Evolutionary conservation across 2,113 vertebrate species (phyloP).

Genomic region (Scatophagus argus): DNA sequence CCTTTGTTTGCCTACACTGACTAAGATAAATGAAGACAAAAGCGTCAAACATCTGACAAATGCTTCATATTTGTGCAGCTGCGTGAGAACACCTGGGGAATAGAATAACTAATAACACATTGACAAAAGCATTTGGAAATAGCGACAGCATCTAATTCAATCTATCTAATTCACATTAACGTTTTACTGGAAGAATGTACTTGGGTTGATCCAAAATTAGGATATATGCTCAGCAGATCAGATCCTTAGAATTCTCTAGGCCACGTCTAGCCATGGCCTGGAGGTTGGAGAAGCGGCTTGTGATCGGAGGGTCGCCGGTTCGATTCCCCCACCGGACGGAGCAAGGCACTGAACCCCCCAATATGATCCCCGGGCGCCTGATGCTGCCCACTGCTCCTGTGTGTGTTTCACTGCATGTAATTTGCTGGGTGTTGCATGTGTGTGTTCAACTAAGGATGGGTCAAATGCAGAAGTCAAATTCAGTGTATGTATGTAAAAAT

Average conservation of each 20-base stretch:
- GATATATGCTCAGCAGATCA: background rate
- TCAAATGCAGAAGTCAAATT: no score
- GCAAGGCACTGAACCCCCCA: no score
- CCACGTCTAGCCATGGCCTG: no score
- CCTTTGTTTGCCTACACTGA: background rate
- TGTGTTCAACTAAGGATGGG: no score
- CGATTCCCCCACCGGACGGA: no score
- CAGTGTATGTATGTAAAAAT: no score
- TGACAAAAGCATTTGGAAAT: conserved; percentile 8
- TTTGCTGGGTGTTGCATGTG: no score
- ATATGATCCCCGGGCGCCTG: no score
- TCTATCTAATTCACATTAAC: background rate
- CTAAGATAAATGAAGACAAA: conserved; percentile 8
- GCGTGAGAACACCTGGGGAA: conserved; percentile 12
- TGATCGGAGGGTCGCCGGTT: no score
- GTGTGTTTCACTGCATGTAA: no score
- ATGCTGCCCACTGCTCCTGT: no score
- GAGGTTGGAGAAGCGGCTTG: no score
- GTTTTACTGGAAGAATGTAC: background rate
- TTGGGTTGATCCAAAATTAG: conserved; percentile 3
- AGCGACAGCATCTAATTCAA: conserved; percentile 16
- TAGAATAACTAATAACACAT: conserved; percentile 1
- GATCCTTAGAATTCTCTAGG: background rate
- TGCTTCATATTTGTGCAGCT: conserved; percentile 18
- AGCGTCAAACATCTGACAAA: conserved; percentile 22